phyloP scores from a whole-genome alignment of 2,797 vertebrate genomes.

The Acropternis orthonyx region DNA sequence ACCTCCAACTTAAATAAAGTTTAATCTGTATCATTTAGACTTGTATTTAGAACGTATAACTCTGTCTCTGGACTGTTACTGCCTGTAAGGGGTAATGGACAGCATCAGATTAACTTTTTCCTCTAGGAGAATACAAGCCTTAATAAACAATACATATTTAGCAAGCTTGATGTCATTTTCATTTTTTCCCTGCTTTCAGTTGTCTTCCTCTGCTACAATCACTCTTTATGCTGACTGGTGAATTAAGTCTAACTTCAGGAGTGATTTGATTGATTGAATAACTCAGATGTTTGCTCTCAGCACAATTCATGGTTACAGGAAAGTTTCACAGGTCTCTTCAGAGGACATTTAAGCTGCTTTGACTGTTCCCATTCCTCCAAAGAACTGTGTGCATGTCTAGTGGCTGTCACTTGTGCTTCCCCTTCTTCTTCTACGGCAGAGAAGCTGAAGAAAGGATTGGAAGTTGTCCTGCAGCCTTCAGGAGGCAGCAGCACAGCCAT shows the following conservation, averaged over 20 bases:
- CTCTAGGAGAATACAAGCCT: slow-evolving; percentile 90
- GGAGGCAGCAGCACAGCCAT: neutral
- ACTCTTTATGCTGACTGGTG: neutral
- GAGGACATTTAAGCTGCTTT: neutral
- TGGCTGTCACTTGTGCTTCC: neutral
- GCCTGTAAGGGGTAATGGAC: slow-evolving; percentile 78
- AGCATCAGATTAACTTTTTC: slow-evolving; percentile 80
- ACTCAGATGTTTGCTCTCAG: neutral
- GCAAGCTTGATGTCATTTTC: slow-evolving; percentile 76
- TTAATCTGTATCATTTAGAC: slow-evolving; percentile 82
- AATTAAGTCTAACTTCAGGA: neutral
- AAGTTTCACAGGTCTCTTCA: neutral
- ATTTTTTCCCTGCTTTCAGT: slow-evolving; percentile 45
- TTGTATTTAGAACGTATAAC: slow-evolving; percentile 79
- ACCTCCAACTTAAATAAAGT: slow-evolving; percentile 78
- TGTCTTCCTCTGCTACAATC: neutral
- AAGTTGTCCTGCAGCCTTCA: neutral
- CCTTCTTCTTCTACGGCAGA: accelerated
- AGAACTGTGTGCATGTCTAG: accelerated
- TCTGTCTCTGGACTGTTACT: slow-evolving; percentile 81
- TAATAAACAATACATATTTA: slow-evolving; percentile 90
- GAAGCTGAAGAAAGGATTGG: neutral
- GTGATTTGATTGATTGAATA: neutral
- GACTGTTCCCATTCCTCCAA: accelerated
- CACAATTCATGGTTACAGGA: accelerated